Conservation (phyloP, 2,113 vertebrate species). For the Synodontis membranacea region DNA sequence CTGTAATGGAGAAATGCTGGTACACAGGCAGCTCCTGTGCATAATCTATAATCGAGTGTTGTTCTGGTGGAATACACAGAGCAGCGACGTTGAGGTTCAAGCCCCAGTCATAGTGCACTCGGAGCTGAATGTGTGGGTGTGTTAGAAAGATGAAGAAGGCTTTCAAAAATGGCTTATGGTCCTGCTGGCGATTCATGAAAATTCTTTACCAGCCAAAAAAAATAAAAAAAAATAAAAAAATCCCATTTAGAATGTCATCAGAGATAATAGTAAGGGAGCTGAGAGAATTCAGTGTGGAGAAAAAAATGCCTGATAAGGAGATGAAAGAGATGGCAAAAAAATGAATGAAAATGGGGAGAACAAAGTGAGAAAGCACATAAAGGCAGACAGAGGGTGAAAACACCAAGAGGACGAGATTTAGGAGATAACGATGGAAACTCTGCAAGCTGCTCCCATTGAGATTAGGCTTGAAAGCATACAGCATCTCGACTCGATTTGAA, state of each 20-base stretch:
- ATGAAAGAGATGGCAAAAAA: slow-evolving; percentile 25
- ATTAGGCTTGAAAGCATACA: slow-evolving; percentile 68
- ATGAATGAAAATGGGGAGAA: slow-evolving; percentile 21
- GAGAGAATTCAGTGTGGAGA: not conserved
- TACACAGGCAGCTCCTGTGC: not conserved
- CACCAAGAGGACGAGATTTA: not conserved
- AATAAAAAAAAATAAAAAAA: not conserved
- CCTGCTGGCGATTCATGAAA: not conserved
- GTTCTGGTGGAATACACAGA: not conserved
- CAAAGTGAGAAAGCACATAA: slow-evolving; percentile 27
- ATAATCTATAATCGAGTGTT: not conserved
- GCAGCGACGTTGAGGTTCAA: not conserved
- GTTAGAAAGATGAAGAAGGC: not conserved
- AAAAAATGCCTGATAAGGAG: slow-evolving; percentile 10
- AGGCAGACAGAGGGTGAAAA: slow-evolving; percentile 18
- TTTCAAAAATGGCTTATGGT: not conserved
- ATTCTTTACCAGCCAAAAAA: not conserved
- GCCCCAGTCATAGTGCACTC: not conserved
- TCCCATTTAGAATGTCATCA: slow-evolving; percentile 24
- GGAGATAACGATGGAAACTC: slow-evolving; percentile 13
- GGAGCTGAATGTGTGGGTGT: not conserved
- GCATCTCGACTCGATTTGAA: slow-evolving; percentile 28
- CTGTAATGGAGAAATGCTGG: not conserved
- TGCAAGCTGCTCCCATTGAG: slow-evolving; percentile 69
- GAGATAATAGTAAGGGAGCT: slow-evolving; percentile 10